A percentile compares a stretch with the other conserved stretches of the same genome.
Evolutionary conservation across 2,888 invertebrate genomes (phyloP).

Genomic region (Sminthurides aquaticus): DNA sequence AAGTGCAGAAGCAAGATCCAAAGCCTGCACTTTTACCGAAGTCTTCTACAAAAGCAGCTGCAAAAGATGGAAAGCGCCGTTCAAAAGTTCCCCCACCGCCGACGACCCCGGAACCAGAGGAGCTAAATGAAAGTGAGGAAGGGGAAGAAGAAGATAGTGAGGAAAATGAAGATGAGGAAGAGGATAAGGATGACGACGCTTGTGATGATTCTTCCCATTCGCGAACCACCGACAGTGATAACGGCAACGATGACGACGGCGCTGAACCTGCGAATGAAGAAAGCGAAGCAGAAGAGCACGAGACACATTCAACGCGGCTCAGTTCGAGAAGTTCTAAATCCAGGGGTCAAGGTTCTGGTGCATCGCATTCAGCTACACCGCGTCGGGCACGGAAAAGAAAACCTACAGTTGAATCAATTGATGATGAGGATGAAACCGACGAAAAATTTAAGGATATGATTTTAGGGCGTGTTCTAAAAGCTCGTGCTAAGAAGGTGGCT

Average conservation of each 20-base stretch:
- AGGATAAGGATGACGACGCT: conserved; percentile 48
- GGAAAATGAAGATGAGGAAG: conserved; percentile 45
- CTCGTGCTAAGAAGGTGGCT: conserved; percentile 38
- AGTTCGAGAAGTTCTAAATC: conserved; percentile 18
- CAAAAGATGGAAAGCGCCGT: neutral
- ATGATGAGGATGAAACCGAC: conserved; percentile 37
- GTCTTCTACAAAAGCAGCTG: neutral
- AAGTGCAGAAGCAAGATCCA: neutral
- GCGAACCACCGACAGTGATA: conserved; percentile 29
- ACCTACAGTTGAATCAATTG: conserved; percentile 36
- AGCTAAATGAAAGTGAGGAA: conserved; percentile 6
- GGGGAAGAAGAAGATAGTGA: conserved; percentile 53
- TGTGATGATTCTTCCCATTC: conserved; percentile 43
- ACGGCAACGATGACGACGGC: conserved; percentile 26
- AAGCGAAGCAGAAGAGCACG: conserved; percentile 21
- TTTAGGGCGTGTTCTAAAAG: conserved; percentile 42
- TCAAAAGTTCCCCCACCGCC: neutral
- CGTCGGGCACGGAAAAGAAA: conserved; percentile 36
- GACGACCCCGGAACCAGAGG: conserved; percentile 13
- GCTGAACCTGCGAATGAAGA: conserved; percentile 22
- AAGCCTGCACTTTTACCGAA: neutral
- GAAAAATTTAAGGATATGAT: conserved; percentile 44
- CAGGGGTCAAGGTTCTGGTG: conserved; percentile 13
- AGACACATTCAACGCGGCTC: neutral
- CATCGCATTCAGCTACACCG: conserved; percentile 21